phyloP scores from a whole-genome alignment of 2,797 vertebrate species.

The Chloroceryle inda region DNA sequence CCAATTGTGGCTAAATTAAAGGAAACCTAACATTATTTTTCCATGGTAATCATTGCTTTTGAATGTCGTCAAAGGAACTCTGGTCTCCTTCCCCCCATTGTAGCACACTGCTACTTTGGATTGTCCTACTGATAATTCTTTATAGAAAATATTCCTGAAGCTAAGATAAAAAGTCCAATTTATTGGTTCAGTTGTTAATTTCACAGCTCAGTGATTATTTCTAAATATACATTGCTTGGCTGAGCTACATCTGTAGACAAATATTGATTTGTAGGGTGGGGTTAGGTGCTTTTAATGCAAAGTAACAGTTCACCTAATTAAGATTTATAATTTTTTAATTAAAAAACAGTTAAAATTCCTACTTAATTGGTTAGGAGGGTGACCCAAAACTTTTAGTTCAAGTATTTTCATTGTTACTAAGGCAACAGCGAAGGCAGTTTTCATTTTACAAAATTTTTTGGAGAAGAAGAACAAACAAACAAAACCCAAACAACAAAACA shows the following conservation, averaged over 20 bases:
- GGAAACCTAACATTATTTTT: neutral
- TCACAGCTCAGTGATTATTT: conserved; percentile 53
- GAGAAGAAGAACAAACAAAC: neutral
- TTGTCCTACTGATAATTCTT: neutral
- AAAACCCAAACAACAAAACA: too few species aligned
- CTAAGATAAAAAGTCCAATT: conserved; percentile 31
- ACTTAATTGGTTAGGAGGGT: neutral
- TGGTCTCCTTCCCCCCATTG: neutral
- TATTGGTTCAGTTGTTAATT: conserved; percentile 59
- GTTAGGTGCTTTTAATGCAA: neutral
- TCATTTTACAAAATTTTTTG: neutral
- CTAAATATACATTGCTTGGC: neutral
- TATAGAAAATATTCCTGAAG: neutral
- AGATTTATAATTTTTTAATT: neutral
- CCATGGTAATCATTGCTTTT: neutral
- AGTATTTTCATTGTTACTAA: neutral
- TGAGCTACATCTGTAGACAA: conserved; percentile 14
- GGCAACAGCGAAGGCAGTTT: neutral
- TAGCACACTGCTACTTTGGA: neutral
- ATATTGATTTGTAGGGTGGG: neutral
- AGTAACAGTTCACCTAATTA: neutral
- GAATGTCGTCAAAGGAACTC: neutral
- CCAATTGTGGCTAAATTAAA: neutral
- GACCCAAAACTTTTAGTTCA: neutral
- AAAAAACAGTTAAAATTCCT: neutral